These are phyloP conservation scores for Phenganax stokvisi DNA, from an alignment of 92 coral and sea anemone genomes.

Conservation along the genomic window DNA sequence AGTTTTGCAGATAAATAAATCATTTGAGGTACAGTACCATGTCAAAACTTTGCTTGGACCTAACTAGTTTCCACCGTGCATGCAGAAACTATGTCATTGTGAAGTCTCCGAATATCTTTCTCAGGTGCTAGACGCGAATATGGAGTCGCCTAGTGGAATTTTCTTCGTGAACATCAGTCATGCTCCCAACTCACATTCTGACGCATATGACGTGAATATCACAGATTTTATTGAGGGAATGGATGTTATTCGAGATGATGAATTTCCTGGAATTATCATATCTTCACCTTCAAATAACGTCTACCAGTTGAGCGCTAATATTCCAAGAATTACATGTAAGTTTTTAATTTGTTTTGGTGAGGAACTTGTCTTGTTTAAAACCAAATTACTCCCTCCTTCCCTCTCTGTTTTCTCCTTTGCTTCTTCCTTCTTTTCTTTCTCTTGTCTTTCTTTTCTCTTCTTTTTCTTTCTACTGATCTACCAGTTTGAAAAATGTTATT, in stretches of 20 bases:
- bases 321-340: conserved; percentile 63
- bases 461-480: neutral
- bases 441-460: neutral
- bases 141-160: conserved; percentile 70
- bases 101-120: neutral
- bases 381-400: neutral
- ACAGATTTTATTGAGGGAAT: conserved; percentile 65
- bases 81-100: neutral
- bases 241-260: conserved; percentile 58
- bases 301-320: conserved; percentile 46
- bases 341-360: neutral
- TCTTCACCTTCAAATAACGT: conserved; percentile 56
- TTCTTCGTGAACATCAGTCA: conserved; percentile 82
- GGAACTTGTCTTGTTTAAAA: too few species aligned
- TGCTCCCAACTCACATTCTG: conserved; percentile 56
- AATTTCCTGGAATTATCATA: conserved; percentile 51
- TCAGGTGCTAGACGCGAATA: conserved; percentile 49
- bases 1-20: conserved; percentile 58
- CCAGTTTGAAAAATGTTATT: neutral
- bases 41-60: neutral
- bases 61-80: neutral
- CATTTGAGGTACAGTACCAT: conserved; percentile 53
- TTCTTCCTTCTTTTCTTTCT: neutral
- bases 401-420: too few species aligned
- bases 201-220: conserved; percentile 70